A percentile compares a stretch with the other conserved stretches of the same genome.
These are phyloP conservation scores for Copidosoma floridanum DNA, from an alignment of 1,140 invertebrate genomes.

Conservation along the genomic window DNA sequence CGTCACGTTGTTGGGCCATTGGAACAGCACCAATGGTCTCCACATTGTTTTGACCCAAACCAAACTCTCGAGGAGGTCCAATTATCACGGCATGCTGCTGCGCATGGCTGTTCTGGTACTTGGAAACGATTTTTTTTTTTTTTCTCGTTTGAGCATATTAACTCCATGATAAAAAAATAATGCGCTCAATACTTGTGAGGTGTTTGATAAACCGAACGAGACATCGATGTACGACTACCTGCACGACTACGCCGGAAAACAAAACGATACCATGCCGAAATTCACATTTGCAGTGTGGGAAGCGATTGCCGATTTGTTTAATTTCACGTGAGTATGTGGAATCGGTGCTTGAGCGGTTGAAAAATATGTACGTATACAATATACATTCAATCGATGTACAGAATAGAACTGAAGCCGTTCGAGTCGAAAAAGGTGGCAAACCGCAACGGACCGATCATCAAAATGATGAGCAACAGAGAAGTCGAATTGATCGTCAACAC, in stretches of 20 bases:
- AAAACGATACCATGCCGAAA: slow-evolving; percentile 38
- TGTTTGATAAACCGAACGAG: slow-evolving; percentile 34
- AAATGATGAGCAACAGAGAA: slow-evolving; percentile 6
- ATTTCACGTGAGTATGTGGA: slow-evolving; percentile 36
- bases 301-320: slow-evolving; percentile 35
- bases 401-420: no score
- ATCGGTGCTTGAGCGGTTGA: no score
- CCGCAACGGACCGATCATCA: slow-evolving; percentile 14
- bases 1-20: slow-evolving; percentile 34
- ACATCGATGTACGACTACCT: slow-evolving; percentile 36
- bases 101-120: slow-evolving; percentile 36
- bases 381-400: no score
- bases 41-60: slow-evolving; percentile 29
- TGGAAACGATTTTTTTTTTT: no score
- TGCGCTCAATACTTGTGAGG: no score
- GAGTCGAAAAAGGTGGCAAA: no score
- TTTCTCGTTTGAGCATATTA: no score
- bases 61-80: slow-evolving; percentile 33
- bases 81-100: slow-evolving; percentile 39
- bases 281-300: slow-evolving; percentile 35
- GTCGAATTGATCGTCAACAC: slow-evolving; percentile 10
- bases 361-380: no score
- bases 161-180: no score
- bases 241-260: slow-evolving; percentile 36
- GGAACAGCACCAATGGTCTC: slow-evolving; percentile 29